Evolutionary conservation across 2,113 vertebrate genomes (phyloP).

Genomic region (Centropus unirufus): DNA sequence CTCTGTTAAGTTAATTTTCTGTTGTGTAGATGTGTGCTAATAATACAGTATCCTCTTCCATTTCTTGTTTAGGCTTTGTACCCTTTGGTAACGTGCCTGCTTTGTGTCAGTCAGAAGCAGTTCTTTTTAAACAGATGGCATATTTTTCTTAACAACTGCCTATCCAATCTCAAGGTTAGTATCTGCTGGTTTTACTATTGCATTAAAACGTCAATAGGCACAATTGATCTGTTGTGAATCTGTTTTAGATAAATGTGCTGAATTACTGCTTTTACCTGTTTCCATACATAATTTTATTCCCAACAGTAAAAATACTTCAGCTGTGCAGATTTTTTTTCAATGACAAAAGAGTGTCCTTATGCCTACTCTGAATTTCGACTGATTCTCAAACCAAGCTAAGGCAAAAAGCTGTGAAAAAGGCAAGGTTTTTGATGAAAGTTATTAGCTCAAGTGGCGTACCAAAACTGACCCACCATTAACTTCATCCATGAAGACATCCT

Average conservation of each 20-base stretch:
- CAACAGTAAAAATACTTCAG: not conserved
- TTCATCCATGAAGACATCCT: not conserved
- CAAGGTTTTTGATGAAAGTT: not conserved
- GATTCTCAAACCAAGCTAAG: not conserved
- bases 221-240: not conserved
- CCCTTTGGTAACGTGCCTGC: slow-evolving; percentile 95
- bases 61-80: slow-evolving; percentile 89
- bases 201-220: not conserved
- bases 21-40: not conserved
- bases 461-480: not conserved
- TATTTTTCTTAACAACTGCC: slow-evolving; percentile 98
- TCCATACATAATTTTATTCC: not conserved
- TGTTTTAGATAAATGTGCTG: not conserved
- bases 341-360: not conserved
- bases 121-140: slow-evolving; percentile 98
- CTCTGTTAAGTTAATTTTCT: not conserved
- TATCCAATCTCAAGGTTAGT: slow-evolving; percentile 98
- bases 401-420: not conserved
- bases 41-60: not conserved
- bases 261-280: not conserved
- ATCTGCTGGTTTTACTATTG: not conserved
- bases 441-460: not conserved
- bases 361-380: not conserved
- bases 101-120: slow-evolving; percentile 98
- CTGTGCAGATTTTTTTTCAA: not conserved